Percentiles rank a stretch among this genome's conserved stretches.
Conservation (phyloP, 2,888 invertebrate species). For the Euplexia lucipara region DNA sequence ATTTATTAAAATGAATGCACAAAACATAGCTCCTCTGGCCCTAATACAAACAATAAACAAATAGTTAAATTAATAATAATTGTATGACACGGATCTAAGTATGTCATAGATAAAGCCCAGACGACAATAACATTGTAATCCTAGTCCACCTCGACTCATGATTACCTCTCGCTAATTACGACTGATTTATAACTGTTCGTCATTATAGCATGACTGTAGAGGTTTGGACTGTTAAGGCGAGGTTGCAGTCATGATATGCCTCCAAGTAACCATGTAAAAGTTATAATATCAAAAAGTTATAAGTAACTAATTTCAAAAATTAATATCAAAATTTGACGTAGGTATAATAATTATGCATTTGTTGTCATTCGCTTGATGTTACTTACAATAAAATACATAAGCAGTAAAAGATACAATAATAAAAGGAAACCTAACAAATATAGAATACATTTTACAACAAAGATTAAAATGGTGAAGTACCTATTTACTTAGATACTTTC, state of each 20-base stretch:
- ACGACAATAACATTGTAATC: conserved; percentile 6
- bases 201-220: no score
- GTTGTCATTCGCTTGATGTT: not conserved
- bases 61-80: not conserved
- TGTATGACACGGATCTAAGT: not conserved
- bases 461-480: not conserved
- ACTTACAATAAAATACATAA: conserved; percentile 15
- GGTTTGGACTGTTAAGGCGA: no score
- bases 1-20: not conserved
- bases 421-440: not conserved
- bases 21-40: not conserved
- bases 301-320: no score
- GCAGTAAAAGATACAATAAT: not conserved
- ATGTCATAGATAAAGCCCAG: conserved; percentile 12
- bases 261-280: no score
- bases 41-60: not conserved
- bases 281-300: no score
- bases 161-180: not conserved
- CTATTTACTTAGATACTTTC: not conserved
- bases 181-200: not conserved
- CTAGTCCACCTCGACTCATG: not conserved
- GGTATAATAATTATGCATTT: no score
- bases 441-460: not conserved
- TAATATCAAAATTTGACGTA: no score
- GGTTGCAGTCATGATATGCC: not conserved